Conservation (phyloP, 2,113 vertebrate species). For the Maccullochella peelii region DNA sequence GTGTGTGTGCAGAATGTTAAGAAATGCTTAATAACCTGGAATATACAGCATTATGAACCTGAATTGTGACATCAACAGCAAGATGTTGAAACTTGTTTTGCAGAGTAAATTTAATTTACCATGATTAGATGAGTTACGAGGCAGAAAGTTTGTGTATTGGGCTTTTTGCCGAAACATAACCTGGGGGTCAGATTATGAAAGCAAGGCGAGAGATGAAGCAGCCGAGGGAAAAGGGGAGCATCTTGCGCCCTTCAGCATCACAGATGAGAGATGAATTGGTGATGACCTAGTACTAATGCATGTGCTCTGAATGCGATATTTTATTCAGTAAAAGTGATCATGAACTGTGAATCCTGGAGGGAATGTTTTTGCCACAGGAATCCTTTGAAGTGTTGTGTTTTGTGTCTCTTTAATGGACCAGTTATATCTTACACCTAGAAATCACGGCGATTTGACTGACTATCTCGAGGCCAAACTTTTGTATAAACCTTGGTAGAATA, state of each 20-base stretch:
- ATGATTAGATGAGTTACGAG: neutral
- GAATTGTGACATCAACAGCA: neutral
- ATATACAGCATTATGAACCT: neutral
- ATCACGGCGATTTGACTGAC: constrained; percentile 1
- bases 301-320: constrained; percentile 31
- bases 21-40: neutral
- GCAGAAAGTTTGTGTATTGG: constrained; percentile 20
- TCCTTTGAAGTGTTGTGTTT: neutral
- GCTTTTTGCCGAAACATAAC: constrained; percentile 6
- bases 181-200: constrained; percentile 45
- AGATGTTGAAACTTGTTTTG: neutral
- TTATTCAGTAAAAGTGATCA: constrained; percentile 27
- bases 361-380: constrained; percentile 11
- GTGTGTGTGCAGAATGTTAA: neutral
- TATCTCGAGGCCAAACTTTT: constrained; percentile 8
- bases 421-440: neutral
- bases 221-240: constrained; percentile 56
- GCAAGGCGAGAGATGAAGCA: constrained; percentile 40
- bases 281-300: constrained; percentile 48
- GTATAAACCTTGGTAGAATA: neutral
- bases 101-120: neutral
- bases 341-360: constrained; percentile 28
- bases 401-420: neutral
- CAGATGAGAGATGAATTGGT: constrained; percentile 50
- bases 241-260: constrained; percentile 55